Conservation (phyloP, 2,888 invertebrate genomes). For the Drepana falcataria region DNA sequence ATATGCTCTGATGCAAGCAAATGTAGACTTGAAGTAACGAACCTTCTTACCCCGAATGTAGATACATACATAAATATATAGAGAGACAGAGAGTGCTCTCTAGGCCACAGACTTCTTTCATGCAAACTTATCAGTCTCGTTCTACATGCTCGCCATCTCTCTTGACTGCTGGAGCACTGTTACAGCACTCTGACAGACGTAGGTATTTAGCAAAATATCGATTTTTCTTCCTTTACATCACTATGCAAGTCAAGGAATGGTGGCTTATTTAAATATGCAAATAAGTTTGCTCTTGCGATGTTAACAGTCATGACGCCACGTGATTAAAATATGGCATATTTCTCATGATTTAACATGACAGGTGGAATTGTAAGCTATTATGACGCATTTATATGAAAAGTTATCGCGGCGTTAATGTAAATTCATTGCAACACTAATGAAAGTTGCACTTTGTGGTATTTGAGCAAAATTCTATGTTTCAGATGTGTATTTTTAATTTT, state of each 20-base stretch:
- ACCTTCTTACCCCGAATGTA: too few relatives aligned
- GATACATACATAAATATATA: too few relatives aligned
- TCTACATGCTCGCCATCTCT: too few relatives aligned
- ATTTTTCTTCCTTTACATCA: neutral
- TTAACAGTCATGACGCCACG: constrained; percentile 14
- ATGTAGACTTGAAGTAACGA: too few relatives aligned
- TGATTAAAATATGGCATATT: constrained; percentile 13
- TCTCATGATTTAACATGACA: constrained; percentile 1
- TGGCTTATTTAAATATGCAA: constrained; percentile 1
- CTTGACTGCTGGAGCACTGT: too few relatives aligned
- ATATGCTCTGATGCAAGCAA: too few relatives aligned
- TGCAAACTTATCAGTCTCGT: too few relatives aligned
- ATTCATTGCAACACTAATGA: neutral
- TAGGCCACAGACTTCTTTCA: too few relatives aligned
- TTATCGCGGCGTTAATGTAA: neutral
- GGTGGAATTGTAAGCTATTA: neutral
- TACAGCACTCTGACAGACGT: neutral
- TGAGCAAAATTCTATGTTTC: neutral
- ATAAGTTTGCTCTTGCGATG: constrained; percentile 6
- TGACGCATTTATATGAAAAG: neutral
- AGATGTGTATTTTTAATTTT: neutral
- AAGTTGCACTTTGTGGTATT: neutral
- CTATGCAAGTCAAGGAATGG: neutral
- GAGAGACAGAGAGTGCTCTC: too few relatives aligned
- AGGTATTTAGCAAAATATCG: neutral